These are phyloP conservation scores for Pollenia angustigena DNA, from an alignment of 2,888 invertebrate species.

Conservation along the genomic window DNA sequence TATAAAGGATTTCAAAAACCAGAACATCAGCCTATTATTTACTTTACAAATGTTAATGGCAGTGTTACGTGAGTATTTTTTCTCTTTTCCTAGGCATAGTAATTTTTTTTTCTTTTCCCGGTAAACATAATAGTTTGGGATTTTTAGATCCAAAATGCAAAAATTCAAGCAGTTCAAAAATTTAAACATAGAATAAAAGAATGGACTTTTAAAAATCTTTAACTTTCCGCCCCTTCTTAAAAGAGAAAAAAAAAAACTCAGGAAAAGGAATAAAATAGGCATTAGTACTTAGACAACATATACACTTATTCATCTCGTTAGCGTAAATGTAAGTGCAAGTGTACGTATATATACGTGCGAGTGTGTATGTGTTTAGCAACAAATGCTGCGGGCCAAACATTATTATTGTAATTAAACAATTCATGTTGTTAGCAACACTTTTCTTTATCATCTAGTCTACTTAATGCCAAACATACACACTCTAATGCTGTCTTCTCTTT, in stretches of 20 bases:
- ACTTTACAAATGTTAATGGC: too few species aligned
- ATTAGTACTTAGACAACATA: slow-evolving; percentile 23
- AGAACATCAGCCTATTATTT: too few species aligned
- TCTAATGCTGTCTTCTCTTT: slow-evolving; percentile 45
- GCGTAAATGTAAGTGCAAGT: slow-evolving; percentile 6
- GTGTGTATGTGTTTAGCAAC: slow-evolving; percentile 48
- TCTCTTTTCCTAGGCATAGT: too few species aligned
- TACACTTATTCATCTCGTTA: slow-evolving; percentile 6
- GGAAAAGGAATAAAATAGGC: neutral
- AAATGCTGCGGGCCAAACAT: slow-evolving; percentile 71
- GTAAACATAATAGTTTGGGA: too few species aligned
- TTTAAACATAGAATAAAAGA: too few species aligned
- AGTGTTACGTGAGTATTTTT: too few species aligned
- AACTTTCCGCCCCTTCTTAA: neutral
- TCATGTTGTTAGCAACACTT: slow-evolving; percentile 73
- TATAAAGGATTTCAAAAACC: too few species aligned
- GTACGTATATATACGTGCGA: neutral
- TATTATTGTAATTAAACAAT: slow-evolving; percentile 74
- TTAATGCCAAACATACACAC: slow-evolving; percentile 51
- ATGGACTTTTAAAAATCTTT: too few species aligned
- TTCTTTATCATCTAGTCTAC: slow-evolving; percentile 55
- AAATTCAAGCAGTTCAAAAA: too few species aligned
- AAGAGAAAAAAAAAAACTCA: neutral
- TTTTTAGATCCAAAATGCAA: too few species aligned
- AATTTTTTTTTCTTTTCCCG: too few species aligned